Evolutionary conservation across 2,113 vertebrate genomes (phyloP), one percentile per base, ranked within the genome.

Genomic region (Bagarius yarrelli): DNA sequence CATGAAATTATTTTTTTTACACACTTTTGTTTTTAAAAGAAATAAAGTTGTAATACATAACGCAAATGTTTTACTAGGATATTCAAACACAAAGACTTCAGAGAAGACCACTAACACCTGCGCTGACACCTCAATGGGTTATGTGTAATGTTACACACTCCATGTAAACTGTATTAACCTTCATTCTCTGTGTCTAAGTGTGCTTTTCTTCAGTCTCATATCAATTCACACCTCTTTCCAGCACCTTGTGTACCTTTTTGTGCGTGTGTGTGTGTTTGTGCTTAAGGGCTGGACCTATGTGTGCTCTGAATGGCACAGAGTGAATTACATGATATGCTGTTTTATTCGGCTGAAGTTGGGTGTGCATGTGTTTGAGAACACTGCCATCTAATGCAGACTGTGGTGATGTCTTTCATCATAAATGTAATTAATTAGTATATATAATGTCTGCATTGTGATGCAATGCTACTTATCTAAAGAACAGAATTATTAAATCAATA

Each of bases 351-450:
- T 52, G 23, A 2, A 18, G 15, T 47, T 32, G 3, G 15, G 32
- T 70, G 66, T 27, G 47, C 16, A 8, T 55, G 50, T 13, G 19
- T 71, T 25, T 56, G 75, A 30, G 47, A 63, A 83, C 79, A 86
- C 60, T 86, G 84, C 82, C 84, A 81, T 79, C 84, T 79, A 74
- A 72, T 69, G 81, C 36, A 25, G 2, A 69, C 9, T n/a, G 25
- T 32, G 30, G 57, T 72, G 57, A 83, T 25, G 44, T 25, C 34
- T 25, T n/a, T 53, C 73, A 30, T 56, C 16, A 59, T 32, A 47
- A 63, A 64, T 40, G 25, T 47, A 25, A 5, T 25, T 52, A 30
- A 52, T 16, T 15, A 4, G 16, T 50, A 70, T 47, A 70, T 6
- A 16, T 32, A 16, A 19, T 32, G 53, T 73, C 47, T 52, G n/a